A percentile compares a stretch with the other conserved stretches of the same genome.
phyloP scores from a whole-genome alignment of 2,797 vertebrate genomes.

The Gambusia yucatana region DNA sequence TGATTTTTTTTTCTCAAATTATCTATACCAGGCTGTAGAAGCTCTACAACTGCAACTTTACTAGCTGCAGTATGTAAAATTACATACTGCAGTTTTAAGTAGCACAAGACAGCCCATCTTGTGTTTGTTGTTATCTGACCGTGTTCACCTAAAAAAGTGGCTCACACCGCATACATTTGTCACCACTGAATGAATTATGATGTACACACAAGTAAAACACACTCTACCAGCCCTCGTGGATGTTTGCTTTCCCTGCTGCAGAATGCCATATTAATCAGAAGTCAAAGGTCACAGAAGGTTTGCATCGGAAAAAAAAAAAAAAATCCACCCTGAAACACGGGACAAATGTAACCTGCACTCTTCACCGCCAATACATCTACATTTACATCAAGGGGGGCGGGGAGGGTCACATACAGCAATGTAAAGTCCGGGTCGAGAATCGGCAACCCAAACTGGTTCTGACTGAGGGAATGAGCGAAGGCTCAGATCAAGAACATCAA shows the following conservation, averaged over 20 bases:
- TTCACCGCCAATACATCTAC: constrained; percentile 50
- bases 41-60: too few relatives aligned
- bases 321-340: constrained; percentile 59
- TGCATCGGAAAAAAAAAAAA: constrained; percentile 56
- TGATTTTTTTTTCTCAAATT: too few relatives aligned
- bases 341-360: constrained; percentile 66
- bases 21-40: too few relatives aligned
- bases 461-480: constrained; percentile 10
- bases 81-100: too few relatives aligned
- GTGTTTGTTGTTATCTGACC: too few relatives aligned
- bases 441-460: constrained; percentile 37
- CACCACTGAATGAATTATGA: constrained; percentile 52
- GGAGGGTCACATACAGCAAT: constrained; percentile 16
- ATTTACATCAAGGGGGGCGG: constrained; percentile 31
- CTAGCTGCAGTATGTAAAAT: too few relatives aligned
- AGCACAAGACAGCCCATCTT: too few relatives aligned
- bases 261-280: constrained; percentile 42
- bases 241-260: constrained; percentile 35
- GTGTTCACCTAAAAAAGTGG: constrained; percentile 4
- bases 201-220: constrained; percentile 16
- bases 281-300: constrained; percentile 76
- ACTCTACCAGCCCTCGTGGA: constrained; percentile 23
- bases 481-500: constrained; percentile 36
- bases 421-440: constrained; percentile 35
- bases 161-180: constrained; percentile 39